Conservation (phyloP, 1,140 invertebrate species). For the Homalodisca vitripennis region DNA sequence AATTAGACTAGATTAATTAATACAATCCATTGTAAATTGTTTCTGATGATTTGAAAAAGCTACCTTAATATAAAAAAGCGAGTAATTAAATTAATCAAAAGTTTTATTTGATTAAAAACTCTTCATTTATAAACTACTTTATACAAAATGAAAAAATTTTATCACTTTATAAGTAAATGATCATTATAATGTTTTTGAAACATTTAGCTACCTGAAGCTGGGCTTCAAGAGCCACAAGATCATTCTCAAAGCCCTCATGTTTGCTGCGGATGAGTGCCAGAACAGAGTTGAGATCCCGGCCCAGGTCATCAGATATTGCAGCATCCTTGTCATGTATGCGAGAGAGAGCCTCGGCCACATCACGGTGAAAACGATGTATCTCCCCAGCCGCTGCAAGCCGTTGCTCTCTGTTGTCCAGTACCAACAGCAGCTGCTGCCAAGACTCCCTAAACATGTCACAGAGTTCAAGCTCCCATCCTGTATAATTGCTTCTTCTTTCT, state of each 20-base stretch:
- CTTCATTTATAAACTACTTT: too few relatives aligned
- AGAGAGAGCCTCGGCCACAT: constrained; percentile 89
- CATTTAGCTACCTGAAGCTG: constrained; percentile 70
- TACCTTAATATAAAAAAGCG: too few relatives aligned
- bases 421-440: constrained; percentile 85
- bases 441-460: constrained; percentile 52
- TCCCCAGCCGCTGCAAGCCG: constrained; percentile 90
- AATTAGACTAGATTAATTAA: too few relatives aligned
- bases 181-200: background rate
- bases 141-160: background rate
- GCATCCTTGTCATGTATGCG: constrained; percentile 87
- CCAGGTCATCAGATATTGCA: constrained; percentile 79
- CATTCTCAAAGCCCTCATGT: constrained; percentile 95
- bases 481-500: too few relatives aligned
- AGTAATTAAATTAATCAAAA: too few relatives aligned
- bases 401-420: constrained; percentile 81
- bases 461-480: background rate
- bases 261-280: constrained; percentile 72
- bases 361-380: constrained; percentile 95
- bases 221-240: constrained; percentile 89
- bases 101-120: too few relatives aligned
- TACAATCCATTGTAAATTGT: too few relatives aligned
- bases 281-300: constrained; percentile 86
- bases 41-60: too few relatives aligned
- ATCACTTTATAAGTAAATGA: background rate